Percentiles rank a stretch among this genome's conserved stretches.
Conservation (phyloP, 1,140 invertebrate genomes). For the Lepidurus apus region DNA sequence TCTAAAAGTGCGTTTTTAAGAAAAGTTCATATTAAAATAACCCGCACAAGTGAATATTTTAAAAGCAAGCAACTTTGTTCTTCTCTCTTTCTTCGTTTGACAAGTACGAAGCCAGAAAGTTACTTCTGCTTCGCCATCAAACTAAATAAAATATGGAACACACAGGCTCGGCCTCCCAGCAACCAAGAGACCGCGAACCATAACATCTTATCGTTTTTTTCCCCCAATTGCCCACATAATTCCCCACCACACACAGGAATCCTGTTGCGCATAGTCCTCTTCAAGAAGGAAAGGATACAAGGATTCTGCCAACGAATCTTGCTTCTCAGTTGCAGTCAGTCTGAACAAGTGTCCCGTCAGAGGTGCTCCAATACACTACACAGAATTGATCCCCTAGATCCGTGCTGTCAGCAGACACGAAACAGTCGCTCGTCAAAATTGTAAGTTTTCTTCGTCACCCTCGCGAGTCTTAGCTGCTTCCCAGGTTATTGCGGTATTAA, state of each 20-base stretch:
- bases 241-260: neutral
- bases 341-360: neutral
- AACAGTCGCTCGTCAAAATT: too few relatives aligned
- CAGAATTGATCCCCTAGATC: too few relatives aligned
- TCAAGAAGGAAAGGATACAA: neutral
- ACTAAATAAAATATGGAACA: neutral
- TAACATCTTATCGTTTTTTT: neutral
- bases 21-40: too few relatives aligned
- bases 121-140: neutral
- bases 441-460: too few relatives aligned
- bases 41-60: too few relatives aligned
- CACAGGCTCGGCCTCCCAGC: neutral
- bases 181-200: neutral
- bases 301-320: neutral
- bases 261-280: slow-evolving; percentile 18
- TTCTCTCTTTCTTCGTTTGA: too few relatives aligned
- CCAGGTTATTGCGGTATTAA: too few relatives aligned
- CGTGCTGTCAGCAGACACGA: too few relatives aligned
- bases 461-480: too few relatives aligned
- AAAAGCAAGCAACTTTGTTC: too few relatives aligned
- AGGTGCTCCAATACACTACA: neutral
- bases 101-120: neutral
- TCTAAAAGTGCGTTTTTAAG: too few relatives aligned
- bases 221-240: slow-evolving; percentile 8
- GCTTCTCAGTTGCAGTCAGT: neutral